Evolutionary conservation across 2,797 vertebrate species (phyloP).

Genomic region (Fratercula arctica): DNA sequence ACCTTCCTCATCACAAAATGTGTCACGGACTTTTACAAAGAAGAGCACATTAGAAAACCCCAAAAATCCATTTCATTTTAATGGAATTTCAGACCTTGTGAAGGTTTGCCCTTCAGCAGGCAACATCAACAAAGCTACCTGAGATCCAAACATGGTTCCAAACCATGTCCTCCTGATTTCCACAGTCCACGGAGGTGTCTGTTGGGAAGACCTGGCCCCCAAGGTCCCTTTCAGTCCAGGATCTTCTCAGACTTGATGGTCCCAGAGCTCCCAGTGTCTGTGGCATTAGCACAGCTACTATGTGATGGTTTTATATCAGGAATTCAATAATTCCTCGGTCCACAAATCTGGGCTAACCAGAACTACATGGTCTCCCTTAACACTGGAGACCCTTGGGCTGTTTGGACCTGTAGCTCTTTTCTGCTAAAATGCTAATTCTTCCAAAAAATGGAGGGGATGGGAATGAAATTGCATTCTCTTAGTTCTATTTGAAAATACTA

Average conservation of each 20-base stretch:
- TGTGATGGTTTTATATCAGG: not conserved
- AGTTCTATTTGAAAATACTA: not conserved
- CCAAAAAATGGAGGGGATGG: not conserved
- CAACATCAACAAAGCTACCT: not conserved
- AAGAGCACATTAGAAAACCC: not conserved
- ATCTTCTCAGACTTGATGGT: not conserved
- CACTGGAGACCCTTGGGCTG: not conserved
- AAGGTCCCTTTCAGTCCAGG: not conserved
- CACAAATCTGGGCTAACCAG: not conserved
- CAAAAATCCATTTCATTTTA: not conserved
- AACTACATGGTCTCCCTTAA: not conserved
- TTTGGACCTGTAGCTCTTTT: not conserved
- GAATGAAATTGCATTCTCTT: not conserved
- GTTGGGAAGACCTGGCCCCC: not conserved
- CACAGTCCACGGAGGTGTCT: accelerated
- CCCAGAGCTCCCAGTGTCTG: not conserved
- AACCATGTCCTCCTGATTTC: not conserved
- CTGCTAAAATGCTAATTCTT: not conserved
- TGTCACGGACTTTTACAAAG: not conserved
- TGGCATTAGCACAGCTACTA: not conserved
- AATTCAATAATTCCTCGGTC: not conserved
- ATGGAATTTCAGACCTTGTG: not conserved
- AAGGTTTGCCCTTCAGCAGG: not conserved
- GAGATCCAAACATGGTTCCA: not conserved
- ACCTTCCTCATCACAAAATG: not conserved